These are phyloP conservation scores for Ovibos moschatus DNA, from an alignment of 2,113 vertebrate species.

Conservation along the genomic window DNA sequence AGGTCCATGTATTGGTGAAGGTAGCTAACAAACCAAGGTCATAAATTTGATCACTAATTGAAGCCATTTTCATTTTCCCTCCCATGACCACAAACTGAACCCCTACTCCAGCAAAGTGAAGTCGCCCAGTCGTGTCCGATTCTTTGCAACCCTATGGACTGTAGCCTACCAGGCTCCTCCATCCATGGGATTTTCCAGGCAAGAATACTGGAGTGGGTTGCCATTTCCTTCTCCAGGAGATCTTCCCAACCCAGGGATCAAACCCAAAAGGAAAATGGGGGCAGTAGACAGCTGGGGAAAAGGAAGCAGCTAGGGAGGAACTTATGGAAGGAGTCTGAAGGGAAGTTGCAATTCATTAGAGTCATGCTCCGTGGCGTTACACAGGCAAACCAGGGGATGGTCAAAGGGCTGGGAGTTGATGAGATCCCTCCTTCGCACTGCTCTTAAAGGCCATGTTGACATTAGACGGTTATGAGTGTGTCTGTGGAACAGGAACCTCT, in stretches of 20 bases:
- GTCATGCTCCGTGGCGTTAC: conserved; percentile 20
- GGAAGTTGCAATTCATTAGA: conserved; percentile 20
- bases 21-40: background rate
- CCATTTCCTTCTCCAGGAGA: too few species aligned
- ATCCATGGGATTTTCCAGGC: too few species aligned
- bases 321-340: background rate
- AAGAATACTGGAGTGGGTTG: too few species aligned
- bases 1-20: background rate
- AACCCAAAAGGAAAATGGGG: conserved; percentile 18
- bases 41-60: background rate
- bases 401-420: background rate
- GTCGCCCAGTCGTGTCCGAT: too few species aligned
- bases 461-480: background rate
- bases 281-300: background rate
- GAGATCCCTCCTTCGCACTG: background rate
- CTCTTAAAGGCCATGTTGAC: conserved; percentile 50
- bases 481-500: conserved; percentile 45
- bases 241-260: too few species aligned
- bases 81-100: background rate
- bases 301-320: background rate
- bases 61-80: background rate
- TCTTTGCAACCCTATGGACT: too few species aligned
- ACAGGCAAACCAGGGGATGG: background rate
- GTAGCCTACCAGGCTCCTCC: too few species aligned
- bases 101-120: background rate